phyloP scores from a whole-genome alignment of 2,888 invertebrate genomes.

The Chrysopilus asiliformis region DNA sequence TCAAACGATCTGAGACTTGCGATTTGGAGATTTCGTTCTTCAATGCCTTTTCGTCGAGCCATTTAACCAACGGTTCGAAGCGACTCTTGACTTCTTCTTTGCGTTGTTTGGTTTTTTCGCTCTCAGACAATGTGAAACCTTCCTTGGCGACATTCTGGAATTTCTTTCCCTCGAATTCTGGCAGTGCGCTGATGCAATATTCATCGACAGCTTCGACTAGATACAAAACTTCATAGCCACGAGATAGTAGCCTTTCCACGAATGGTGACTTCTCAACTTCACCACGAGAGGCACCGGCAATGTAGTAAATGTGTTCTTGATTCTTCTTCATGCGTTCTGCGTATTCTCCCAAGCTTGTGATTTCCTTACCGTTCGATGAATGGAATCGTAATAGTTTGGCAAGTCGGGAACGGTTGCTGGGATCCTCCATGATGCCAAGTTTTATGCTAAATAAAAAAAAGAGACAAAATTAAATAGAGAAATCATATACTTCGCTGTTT shows the following conservation, averaged over 20 bases:
- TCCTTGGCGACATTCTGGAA: conserved; percentile 99
- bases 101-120: conserved; percentile 54
- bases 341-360: conserved; percentile 75
- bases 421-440: conserved; percentile 95
- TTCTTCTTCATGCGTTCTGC: conserved; percentile 89
- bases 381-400: conserved; percentile 89
- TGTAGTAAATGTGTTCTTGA: conserved; percentile 91
- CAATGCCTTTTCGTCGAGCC: conserved; percentile 73
- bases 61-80: conserved; percentile 81
- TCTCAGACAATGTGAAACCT: conserved; percentile 75
- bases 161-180: conserved; percentile 97
- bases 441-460: conserved; percentile 54
- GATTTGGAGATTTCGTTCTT: conserved; percentile 70
- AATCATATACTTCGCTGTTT: not conserved
- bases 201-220: conserved; percentile 96
- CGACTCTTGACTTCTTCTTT: conserved; percentile 61
- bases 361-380: conserved; percentile 55
- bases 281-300: conserved; percentile 75
- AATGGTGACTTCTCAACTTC: conserved; percentile 90
- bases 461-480: conserved; percentile 8
- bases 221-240: conserved; percentile 91
- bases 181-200: conserved; percentile 88
- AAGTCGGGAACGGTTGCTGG: conserved; percentile 86
- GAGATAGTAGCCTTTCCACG: conserved; percentile 82
- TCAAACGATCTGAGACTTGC: conserved; percentile 72